Base-by-base conservation (phyloP, 2,113 vertebrate genomes). In the Edolisoma coerulescens region DNA sequence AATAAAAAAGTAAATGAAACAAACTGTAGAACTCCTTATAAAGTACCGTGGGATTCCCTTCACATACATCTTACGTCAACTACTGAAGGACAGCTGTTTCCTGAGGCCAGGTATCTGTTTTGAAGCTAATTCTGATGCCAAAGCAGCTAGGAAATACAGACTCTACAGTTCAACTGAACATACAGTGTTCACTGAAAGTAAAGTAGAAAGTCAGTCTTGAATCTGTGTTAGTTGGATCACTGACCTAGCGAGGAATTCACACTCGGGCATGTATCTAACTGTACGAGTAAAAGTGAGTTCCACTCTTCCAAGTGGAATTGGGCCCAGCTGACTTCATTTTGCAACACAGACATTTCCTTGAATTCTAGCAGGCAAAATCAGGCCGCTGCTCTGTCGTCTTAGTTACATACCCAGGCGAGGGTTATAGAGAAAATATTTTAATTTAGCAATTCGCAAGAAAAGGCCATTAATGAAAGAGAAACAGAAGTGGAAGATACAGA, bases 401-500 rank as follows among this genome's bases (percentile, higher is more conserved):
- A 57, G 10, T 44, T 37, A 18, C 17, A 5, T 45, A 63, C 11
- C 26, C 32, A 11, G 39, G n/a, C 15, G 63, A 20, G 30, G 53
- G 24, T 60, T 63, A 33, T 2, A 33, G 16, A 68, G 47, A 64
- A 50, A 75, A 14, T 18, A 7, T 64, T 89, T 84, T 73, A 39
- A 39, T 80, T 52, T 60, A 91, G 68, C 22, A 78, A 5, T 53
- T 77, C 3, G 6, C 50, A 39, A 49, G 28, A 33, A 75, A 84
- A 53, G 21, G 10, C 50, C 32, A 4, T 49, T 44, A 71, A 24
- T 69, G n/a, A 56, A 45, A 78, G 41, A 74, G 12, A 54, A 84
- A 26, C 0, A 0, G 7, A 73, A 50, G 24, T 42, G 45, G 41
- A 80, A 56, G 63, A 44, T 39, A 21, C 0, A 0, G 35, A 24